Percentiles rank a stretch among this genome's conserved stretches.
phyloP scores from a whole-genome alignment of 2,113 vertebrate species.

The Spea multiplicata region DNA sequence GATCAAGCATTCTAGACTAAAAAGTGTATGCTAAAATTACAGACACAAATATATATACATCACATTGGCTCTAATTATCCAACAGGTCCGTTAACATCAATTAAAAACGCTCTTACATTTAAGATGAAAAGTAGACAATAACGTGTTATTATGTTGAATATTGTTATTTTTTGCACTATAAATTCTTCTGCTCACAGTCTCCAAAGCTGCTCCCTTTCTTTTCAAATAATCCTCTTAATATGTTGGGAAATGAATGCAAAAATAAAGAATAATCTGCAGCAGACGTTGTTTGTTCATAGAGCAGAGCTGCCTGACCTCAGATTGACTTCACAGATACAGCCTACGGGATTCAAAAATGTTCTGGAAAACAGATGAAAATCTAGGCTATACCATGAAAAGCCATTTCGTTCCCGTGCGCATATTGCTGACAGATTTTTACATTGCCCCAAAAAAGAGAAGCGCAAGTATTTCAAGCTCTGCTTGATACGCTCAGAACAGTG shows the following conservation, averaged over 20 bases:
- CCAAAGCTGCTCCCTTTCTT: not conserved
- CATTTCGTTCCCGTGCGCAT: slow-evolving; percentile 31
- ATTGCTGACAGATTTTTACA: slow-evolving; percentile 30
- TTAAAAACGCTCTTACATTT: no score
- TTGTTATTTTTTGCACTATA: no score
- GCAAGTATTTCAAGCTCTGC: slow-evolving; percentile 18
- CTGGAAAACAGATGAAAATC: slow-evolving; percentile 47
- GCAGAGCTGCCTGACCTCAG: slow-evolving; percentile 51
- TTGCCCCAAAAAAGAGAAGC: slow-evolving; percentile 26
- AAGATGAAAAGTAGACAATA: no score
- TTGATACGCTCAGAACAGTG: not conserved
- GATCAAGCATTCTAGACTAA: no score
- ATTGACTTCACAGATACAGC: slow-evolving; percentile 60
- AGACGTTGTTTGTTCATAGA: slow-evolving; percentile 42
- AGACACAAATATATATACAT: no score
- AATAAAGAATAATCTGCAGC: slow-evolving; percentile 38
- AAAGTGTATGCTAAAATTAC: no score
- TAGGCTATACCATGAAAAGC: slow-evolving; percentile 33
- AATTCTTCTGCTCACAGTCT: no score
- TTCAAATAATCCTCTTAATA: slow-evolving; percentile 37
- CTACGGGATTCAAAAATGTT: slow-evolving; percentile 52
- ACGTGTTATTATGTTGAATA: no score
- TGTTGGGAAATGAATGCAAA: slow-evolving; percentile 15
- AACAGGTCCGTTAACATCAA: no score
- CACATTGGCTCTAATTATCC: no score